Evolutionary conservation across 2,888 invertebrate species (phyloP), one percentile per base, ranked within the genome.

Genomic region (Drepanosiphum platanoidis): DNA sequence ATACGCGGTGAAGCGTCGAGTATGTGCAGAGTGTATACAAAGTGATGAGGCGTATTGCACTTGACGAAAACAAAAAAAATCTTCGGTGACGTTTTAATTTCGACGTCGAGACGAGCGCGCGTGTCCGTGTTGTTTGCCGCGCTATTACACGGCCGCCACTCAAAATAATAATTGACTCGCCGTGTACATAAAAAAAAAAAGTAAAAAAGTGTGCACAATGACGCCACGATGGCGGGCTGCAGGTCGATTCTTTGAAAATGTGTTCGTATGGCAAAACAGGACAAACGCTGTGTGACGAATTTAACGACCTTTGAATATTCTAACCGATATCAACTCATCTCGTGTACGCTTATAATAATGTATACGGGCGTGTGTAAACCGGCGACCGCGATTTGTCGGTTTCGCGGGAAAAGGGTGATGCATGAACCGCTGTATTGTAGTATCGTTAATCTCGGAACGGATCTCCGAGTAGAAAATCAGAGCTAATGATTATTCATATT

Each of bases 61-160:
- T 22, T 15, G 52, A 5, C 3, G 52, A 52, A 18, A 5, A 52
- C 18, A 22, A n/a, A n/a, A n/a, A n/a, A n/a, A n/a, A n/a, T n/a
- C n/a, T n/a, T n/a, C n/a, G 52, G 52, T 18, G 52, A 52, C 52
- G 22, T 22, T 18, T 52, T 52, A 52, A 52, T 52, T 52, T 52
- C 3, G 52, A 18, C 52, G 18, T 18, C 1, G 22, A 18, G 52
- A 52, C 52, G 4, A 15, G 18, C n/a, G 22, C 1, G 22, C 36
- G 46, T 22, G 30, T 30, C 46, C 30, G 72, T 46, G 46, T 30
- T 72, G 46, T 46, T 72, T 72, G 72, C n/a, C n/a, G n/a, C n/a
- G n/a, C n/a, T n/a, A n/a, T n/a, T n/a, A 46, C 72, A 30, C 46
- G 46, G 42, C 30, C 18, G 1, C 52, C 52, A 7, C 18, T 52